Conservation (phyloP, 2,888 invertebrate genomes). For the Zelleria hepariella region DNA sequence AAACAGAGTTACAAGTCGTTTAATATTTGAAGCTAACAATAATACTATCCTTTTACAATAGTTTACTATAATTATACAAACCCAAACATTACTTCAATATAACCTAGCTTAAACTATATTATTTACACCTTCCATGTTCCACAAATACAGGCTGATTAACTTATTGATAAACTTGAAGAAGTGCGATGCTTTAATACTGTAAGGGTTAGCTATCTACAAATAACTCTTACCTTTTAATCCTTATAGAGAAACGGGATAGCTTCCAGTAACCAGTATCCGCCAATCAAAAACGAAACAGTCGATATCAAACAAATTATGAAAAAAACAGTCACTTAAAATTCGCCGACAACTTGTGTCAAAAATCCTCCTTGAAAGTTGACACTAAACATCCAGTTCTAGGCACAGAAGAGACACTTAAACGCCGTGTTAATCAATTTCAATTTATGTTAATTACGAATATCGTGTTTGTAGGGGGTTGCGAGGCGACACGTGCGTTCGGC, state of each 20-base stretch:
- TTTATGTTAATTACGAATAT: constrained; percentile 51
- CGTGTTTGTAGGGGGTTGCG: constrained; percentile 31
- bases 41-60: too few species aligned
- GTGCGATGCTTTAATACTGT: background rate
- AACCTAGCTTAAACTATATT: background rate
- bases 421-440: constrained; percentile 40
- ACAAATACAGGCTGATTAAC: background rate
- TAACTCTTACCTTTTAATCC: background rate
- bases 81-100: too few species aligned
- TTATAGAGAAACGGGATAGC: background rate
- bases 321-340: constrained; percentile 28
- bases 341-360: background rate
- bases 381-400: constrained; percentile 38
- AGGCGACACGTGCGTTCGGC: constrained; percentile 38
- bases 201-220: background rate
- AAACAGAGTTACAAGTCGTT: too few species aligned
- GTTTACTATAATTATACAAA: too few species aligned
- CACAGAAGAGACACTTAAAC: constrained; percentile 42
- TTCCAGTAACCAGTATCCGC: background rate
- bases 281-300: constrained; percentile 13
- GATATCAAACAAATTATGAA: constrained; percentile 18
- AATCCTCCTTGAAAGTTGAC: background rate
- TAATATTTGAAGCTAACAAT: too few species aligned
- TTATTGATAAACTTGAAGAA: background rate
- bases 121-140: background rate